Base-by-base conservation (phyloP, 1,140 invertebrate genomes). In the Sycophila sp. region DNA sequence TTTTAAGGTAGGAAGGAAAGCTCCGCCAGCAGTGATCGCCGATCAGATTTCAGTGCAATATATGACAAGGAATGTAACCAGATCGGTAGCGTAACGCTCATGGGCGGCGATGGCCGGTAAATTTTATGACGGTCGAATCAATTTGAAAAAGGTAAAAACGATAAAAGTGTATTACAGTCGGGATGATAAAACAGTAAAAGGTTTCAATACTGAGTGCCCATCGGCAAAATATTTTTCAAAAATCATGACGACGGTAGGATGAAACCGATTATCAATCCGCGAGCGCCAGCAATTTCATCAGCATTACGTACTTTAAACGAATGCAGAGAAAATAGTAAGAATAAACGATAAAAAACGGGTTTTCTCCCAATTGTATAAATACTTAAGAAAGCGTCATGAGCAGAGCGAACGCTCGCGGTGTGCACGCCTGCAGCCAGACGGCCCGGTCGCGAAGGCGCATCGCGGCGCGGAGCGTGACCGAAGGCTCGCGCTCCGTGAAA, bases 401-500 rank as follows among this genome's bases (percentile, higher is more conserved):
- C n/a, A n/a, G n/a, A n/a, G n/a, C n/a, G n/a, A 38, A 63, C 42
- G 60, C 28, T 51, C 69, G 66, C 56, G 65, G 67, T 63, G 69
- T 42, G 42, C 26, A 34, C 69, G 73, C 73, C 71, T 75, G 70
- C 68, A 70, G 1, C n/a, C n/a, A n/a, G n/a, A n/a, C n/a, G n/a
- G 19, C 13, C 2, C 24, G 66, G 75, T 69, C 73, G 74, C 76
- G 77, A 75, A 75, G 76, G 75, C 78, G 76, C 77, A 79, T 79
- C 79, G 81, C 83, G n/a, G 79, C 80, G 80, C 77, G 75, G 73
- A 81, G 75, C 83, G 83, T 84, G 83, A 83, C 84, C 77, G 77
- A 84, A 83, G 83, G 76, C 78, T 84, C 83, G 83, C 77, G 80
- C 80, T 80, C 83, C 84, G 83, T 85, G 83, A 85, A 85, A 85